Conservation (phyloP, 1,140 invertebrate genomes). For the Calliopsis andreniformis region DNA sequence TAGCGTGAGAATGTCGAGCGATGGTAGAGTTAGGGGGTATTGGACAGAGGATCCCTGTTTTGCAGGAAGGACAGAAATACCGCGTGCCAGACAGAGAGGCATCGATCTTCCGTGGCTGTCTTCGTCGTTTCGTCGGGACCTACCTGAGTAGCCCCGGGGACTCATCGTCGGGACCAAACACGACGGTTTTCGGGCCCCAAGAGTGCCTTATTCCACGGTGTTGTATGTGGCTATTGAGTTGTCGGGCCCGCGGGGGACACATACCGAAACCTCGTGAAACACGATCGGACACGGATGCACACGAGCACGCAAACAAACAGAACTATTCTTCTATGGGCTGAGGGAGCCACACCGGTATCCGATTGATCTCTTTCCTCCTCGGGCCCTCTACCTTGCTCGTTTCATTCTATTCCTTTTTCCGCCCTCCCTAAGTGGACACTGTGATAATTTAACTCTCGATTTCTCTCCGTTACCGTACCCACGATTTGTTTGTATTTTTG, state of each 20-base stretch:
- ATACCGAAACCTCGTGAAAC: conserved; percentile 73
- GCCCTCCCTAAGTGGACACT: conserved; percentile 50
- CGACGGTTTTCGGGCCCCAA: conserved; percentile 50
- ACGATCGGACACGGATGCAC: conserved; percentile 75
- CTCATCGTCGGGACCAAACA: conserved; percentile 64
- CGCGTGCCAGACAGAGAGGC: conserved; percentile 1
- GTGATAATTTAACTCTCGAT: conserved; percentile 65
- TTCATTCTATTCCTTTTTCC: conserved; percentile 27
- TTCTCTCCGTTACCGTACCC: conserved; percentile 38
- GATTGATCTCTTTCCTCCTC: conserved; percentile 55
- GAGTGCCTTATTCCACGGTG: conserved; percentile 65
- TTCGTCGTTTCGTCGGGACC: conserved; percentile 62
- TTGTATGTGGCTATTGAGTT: conserved; percentile 74
- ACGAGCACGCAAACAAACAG: conserved; percentile 72
- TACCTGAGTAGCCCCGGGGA: conserved; percentile 71
- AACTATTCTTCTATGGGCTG: conserved; percentile 60
- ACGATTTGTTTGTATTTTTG: conserved; percentile 15
- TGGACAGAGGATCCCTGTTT: conserved; percentile 56
- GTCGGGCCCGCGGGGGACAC: conserved; percentile 70
- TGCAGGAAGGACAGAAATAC: conserved; percentile 13
- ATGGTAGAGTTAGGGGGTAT: conserved; percentile 54
- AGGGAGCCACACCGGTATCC: conserved; percentile 59
- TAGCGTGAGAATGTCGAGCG: conserved; percentile 76
- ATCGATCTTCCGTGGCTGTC: conserved; percentile 41
- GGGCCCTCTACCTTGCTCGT: conserved; percentile 14